Base-by-base conservation (phyloP, 2,888 invertebrate species). In the Noctua pronuba region DNA sequence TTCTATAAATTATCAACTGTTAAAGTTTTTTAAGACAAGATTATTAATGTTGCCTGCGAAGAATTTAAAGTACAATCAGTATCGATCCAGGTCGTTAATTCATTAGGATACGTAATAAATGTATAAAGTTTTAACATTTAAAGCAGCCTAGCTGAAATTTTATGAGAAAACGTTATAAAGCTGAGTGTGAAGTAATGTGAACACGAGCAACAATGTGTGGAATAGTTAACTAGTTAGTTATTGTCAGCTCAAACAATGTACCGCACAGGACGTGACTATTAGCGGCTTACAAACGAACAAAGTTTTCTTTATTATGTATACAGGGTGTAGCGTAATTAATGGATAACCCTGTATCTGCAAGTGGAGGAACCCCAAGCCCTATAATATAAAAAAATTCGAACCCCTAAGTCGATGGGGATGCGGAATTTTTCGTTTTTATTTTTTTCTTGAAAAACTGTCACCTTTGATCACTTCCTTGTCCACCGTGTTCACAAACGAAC, bases 81-180 rank as follows among this genome's bases (percentile, higher is more conserved):
- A 52, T 38, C 28, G 38, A 38, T 10, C 38, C 0, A 21, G 16
- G 49, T 46, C 66, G 16, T 66, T 72, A 28, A 62, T 72, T 72
- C 11, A 62, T 62, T 72, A 72, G 18, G 13, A 18, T 2, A 7
- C 5, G 35, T 11, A 72, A 44, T 72, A 38, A 73, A 64, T 73
- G 72, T 72, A 49, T 5, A 64, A 73, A 64, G 64, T 73, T 73
- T 73, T 16, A 13, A n/a, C 38, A 49, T 38, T 49, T 13, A 55
- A 11, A 55, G 46, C 21, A 60, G 31, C 65, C 28, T 21, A 8
- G 28, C 44, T 44, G 11, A 21, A 66, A 28, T 44, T 65, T 11
- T 65, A n/a, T 38, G 6, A 38, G 8, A 24, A n/a, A 64, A 38
- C 35, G n/a, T 41, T 31, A 8, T 46, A 31, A 24, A 49, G 24